These are phyloP conservation scores for Lepidochrysops patricia DNA, from an alignment of 2,888 invertebrate genomes.

Conservation along the genomic window DNA sequence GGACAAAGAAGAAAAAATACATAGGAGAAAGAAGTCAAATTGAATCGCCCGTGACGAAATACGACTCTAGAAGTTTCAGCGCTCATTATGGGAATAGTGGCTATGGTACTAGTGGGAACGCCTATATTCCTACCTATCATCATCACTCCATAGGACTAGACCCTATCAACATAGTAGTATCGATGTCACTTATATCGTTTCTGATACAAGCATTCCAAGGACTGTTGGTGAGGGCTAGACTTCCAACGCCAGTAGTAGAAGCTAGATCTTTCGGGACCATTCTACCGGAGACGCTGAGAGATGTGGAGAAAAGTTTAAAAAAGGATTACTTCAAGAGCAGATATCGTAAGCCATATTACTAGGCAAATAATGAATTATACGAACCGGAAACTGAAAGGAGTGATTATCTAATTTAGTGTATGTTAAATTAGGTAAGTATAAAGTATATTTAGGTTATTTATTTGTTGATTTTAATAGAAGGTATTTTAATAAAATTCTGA, in stretches of 20 bases:
- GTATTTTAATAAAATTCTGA: neutral
- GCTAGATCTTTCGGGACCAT: conserved; percentile 34
- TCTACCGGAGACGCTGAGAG: conserved; percentile 22
- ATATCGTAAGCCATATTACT: neutral
- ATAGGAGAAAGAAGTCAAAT: conserved; percentile 36
- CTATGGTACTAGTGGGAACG: conserved; percentile 46
- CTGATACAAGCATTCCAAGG: conserved; percentile 63
- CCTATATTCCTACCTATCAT: conserved; percentile 49
- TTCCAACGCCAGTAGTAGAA: conserved; percentile 57
- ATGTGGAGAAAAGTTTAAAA: conserved; percentile 33
- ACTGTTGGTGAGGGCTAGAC: conserved; percentile 45
- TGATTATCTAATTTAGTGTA: neutral
- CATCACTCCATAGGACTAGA: conserved; percentile 71
- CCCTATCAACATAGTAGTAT: conserved; percentile 65
- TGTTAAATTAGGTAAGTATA: neutral
- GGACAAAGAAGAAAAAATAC: conserved; percentile 16
- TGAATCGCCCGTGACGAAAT: conserved; percentile 43
- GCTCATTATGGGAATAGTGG: conserved; percentile 46
- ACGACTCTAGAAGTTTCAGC: conserved; percentile 44
- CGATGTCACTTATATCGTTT: conserved; percentile 62
- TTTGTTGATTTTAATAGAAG: neutral
- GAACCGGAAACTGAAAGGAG: too few relatives aligned
- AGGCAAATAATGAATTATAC: too few relatives aligned
- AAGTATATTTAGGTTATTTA: too few relatives aligned
- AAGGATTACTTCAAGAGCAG: conserved; percentile 39